These are phyloP conservation scores for Ametastegia equiseti DNA, from an alignment of 2,888 invertebrate species.

Conservation along the genomic window DNA sequence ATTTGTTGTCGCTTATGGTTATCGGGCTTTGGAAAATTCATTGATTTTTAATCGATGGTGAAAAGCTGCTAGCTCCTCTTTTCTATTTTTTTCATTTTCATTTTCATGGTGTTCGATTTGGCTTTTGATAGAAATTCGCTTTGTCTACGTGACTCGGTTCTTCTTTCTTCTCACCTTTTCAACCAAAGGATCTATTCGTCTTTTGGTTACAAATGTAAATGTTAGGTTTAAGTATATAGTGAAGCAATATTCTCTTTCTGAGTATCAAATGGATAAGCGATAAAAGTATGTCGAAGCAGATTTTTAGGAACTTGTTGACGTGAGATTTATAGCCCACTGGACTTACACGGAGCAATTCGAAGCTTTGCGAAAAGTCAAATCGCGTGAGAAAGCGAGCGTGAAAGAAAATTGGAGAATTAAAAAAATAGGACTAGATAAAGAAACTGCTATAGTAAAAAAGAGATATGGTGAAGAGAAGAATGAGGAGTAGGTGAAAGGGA, in stretches of 20 bases:
- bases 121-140: neutral
- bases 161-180: neutral
- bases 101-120: neutral
- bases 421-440: neutral
- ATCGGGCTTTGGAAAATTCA: constrained; percentile 4
- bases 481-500: neutral
- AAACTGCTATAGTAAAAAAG: too few relatives aligned
- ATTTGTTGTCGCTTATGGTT: constrained; percentile 3
- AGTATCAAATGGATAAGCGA: neutral
- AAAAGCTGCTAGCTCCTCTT: neutral
- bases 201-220: neutral
- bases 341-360: neutral
- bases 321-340: neutral
- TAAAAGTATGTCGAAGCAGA: constrained; percentile 1
- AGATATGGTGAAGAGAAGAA: neutral
- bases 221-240: neutral
- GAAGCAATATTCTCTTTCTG: neutral
- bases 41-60: constrained; percentile 9
- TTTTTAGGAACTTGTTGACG: constrained; percentile 16
- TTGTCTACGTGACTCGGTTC: neutral
- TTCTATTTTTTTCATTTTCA: neutral
- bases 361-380: neutral
- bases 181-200: neutral
- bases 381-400: neutral
- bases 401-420: neutral